Base-by-base conservation (phyloP, 1,140 invertebrate species). In the Trachymyrmex septentrionalis region DNA sequence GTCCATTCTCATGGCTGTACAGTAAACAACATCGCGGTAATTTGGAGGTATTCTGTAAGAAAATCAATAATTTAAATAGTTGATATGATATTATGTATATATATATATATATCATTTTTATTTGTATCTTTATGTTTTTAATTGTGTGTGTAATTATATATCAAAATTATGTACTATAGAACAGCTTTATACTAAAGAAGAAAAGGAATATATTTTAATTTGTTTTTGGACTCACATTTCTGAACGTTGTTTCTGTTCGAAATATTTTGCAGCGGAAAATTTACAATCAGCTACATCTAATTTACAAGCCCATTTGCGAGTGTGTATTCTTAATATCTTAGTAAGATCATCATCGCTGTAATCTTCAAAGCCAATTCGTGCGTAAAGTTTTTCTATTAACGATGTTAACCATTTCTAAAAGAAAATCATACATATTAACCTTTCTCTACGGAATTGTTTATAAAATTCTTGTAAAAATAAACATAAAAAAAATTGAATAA, bases 351-450 rank as follows among this genome's bases (percentile, higher is more conserved):
- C 38, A 0, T 92, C 91, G 0, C 30, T 0, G 0, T 21, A 12
- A 71, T 93, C 91, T 4, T 81, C 7, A 24, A 91, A 92, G 12
- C 96, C 96, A 0, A 96, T 88, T 75, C 94, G 94, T 50, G 93
- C 66, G 87, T 97, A 97, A n/a, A 96, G 95, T 5, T 96, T 96
- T 0, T 92, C 88, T 0, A 97, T 90, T 3, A 97, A 91, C 12
- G 95, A 93, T 55, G 95, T 92, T 90, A 97, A 94, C 87, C 96
- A 97, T 88, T 95, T 96, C 96, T 96, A 88, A 0, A 90, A 90
- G 21, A 90, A 27, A 38, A 0, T 61, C 3, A 76, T 67, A 27
- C 1, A 55, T 34, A 69, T 30, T 48, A n/a, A 66, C 44, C 4
- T 24, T 38, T 71, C 55, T 57, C 5, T n/a, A n/a, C 53, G 19